Base-by-base conservation (phyloP, 2,888 invertebrate species). In the Ypsolopha scabrella region DNA sequence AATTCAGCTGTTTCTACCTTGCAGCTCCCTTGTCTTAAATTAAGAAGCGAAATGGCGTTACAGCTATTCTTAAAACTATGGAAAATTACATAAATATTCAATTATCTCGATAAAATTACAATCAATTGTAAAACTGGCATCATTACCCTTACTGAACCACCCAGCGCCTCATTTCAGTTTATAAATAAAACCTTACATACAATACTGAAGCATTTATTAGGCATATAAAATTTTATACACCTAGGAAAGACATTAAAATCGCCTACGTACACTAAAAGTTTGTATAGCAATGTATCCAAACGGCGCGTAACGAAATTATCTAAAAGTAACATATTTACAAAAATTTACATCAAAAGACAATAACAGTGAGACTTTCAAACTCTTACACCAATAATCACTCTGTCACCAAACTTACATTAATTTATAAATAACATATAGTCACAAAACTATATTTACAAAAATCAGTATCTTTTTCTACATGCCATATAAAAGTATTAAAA, bases 141-240 rank as follows among this genome's bases (percentile, higher is more conserved):
- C 24, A 24, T 24, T 24, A 24, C 24, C 24, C 24, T 24, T 24
- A 24, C 4, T 24, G 4, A 24, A 24, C 24, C 24, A 24, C 24
- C 24, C 24, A 24, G 2, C 24, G 24, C 4, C 24, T 24, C 4
- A 33, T 33, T 6, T 44, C 44, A 14, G 24, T 55, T 57, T 74
- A 78, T 74, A 73, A 73, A 72, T 72, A 72, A 60, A 67, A 79
- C 75, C 57, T 70, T 75, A 76, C 67, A 64, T 67, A 74, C 69
- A 80, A 80, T 81, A 80, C 80, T 80, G 80, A 72, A 67, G 70
- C 37, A 24, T 47, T 47, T 11, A 33, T 65, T 63, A 61, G 63
- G 68, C 61, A 67, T 65, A 65, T 66, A 70, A 71, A 73, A 73
- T 72, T n/a, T 67, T 80, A 36, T 68, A 72, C 61, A 65, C 60